These are phyloP conservation scores for Xanthorhoe designata DNA, from an alignment of 2,888 invertebrate genomes.

Conservation along the genomic window DNA sequence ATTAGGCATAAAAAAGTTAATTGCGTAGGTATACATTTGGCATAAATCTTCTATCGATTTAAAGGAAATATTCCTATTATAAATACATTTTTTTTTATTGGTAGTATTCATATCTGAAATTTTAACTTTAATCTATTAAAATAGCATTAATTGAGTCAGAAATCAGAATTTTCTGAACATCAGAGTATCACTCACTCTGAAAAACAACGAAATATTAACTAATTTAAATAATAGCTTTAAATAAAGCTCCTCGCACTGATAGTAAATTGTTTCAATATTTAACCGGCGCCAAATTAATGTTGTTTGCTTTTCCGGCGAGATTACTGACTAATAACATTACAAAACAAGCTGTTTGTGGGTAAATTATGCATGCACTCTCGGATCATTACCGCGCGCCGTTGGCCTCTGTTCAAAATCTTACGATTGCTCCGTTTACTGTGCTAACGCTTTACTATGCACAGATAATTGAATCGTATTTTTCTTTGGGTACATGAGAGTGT, in stretches of 20 bases:
- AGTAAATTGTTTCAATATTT: slow-evolving; percentile 84
- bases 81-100: no score
- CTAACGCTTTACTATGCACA: slow-evolving; percentile 51
- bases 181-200: not conserved
- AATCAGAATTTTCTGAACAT: not conserved
- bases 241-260: slow-evolving; percentile 56
- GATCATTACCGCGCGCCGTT: slow-evolving; percentile 80
- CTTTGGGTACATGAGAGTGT: slow-evolving; percentile 15
- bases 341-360: slow-evolving; percentile 82
- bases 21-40: no score
- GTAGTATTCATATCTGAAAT: no score
- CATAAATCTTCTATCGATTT: no score
- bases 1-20: no score
- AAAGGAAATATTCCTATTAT: no score
- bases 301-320: slow-evolving; percentile 81
- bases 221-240: slow-evolving; percentile 35
- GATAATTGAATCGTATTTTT: slow-evolving; percentile 46
- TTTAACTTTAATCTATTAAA: not conserved
- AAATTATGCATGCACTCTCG: slow-evolving; percentile 85
- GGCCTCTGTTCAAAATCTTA: slow-evolving; percentile 74
- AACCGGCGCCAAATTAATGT: slow-evolving; percentile 76
- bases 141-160: not conserved
- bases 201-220: slow-evolving; percentile 19
- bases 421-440: slow-evolving; percentile 60
- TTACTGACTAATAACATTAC: slow-evolving; percentile 85